These are phyloP conservation scores for Emydoidea blandingii DNA, from an alignment of 2,797 vertebrate species.

Conservation along the genomic window DNA sequence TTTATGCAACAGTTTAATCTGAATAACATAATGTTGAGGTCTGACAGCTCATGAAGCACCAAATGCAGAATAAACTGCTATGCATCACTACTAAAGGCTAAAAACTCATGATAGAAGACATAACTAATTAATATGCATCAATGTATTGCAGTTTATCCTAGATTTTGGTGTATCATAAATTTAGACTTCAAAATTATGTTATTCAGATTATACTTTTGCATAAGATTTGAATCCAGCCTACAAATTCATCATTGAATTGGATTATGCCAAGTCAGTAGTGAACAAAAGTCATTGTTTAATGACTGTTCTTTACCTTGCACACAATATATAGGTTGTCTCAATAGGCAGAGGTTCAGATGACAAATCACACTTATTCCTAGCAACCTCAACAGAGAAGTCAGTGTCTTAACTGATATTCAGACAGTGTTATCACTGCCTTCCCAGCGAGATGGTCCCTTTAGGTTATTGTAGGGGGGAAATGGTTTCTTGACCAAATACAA, in stretches of 20 bases:
- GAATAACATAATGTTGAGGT: neutral
- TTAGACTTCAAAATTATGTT: neutral
- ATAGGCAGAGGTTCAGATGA: slow-evolving; percentile 47
- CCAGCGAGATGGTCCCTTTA: neutral
- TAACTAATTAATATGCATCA: neutral
- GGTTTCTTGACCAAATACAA: slow-evolving; percentile 27
- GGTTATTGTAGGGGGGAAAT: neutral
- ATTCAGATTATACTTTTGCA: slow-evolving; percentile 26
- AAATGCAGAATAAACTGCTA: rapidly evolving
- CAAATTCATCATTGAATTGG: neutral
- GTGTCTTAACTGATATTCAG: slow-evolving; percentile 54
- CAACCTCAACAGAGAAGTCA: slow-evolving; percentile 31
- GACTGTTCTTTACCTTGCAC: neutral
- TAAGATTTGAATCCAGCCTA: neutral
- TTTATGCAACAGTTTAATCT: neutral
- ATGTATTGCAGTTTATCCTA: neutral
- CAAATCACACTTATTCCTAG: slow-evolving; percentile 27
- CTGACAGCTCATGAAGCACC: rapidly evolving
- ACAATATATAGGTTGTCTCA: slow-evolving; percentile 8
- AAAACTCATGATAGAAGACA: neutral
- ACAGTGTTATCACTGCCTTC: slow-evolving; percentile 36
- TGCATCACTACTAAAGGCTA: neutral
- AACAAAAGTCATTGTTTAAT: neutral
- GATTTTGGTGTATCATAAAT: neutral
- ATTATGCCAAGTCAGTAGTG: neutral